Evolutionary conservation across 2,113 vertebrate species (phyloP).

Genomic region (Lamprotornis superbus): DNA sequence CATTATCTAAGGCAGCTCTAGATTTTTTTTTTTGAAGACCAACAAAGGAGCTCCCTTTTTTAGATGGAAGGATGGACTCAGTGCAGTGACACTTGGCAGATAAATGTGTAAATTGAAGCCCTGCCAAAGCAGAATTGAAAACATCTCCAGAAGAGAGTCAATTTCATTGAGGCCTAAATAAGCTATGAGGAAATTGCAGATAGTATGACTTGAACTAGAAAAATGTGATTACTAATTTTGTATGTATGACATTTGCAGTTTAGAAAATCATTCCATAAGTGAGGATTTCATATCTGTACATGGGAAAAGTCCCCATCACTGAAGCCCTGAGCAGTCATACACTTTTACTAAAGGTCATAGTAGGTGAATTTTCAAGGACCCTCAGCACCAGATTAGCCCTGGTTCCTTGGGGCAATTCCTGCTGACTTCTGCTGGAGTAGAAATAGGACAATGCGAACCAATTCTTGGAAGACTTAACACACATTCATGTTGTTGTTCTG

Average conservation of each 20-base stretch:
- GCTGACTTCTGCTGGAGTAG: neutral
- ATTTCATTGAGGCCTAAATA: neutral
- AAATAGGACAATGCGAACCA: neutral
- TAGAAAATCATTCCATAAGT: neutral
- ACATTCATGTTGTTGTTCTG: neutral
- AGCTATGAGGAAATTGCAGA: neutral
- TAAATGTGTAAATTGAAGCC: neutral
- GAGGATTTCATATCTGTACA: neutral
- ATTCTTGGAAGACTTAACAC: neutral
- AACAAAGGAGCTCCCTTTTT: neutral
- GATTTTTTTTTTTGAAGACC: neutral
- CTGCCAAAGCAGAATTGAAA: neutral
- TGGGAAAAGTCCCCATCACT: accelerated
- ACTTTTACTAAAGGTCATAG: neutral
- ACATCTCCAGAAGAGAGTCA: neutral
- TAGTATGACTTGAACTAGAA: neutral
- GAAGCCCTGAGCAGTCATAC: neutral
- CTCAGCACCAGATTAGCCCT: neutral
- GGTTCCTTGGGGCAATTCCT: neutral
- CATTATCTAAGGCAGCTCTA: neutral
- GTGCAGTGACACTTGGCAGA: neutral
- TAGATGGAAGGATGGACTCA: neutral
- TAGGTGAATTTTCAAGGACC: neutral
- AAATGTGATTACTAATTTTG: neutral
- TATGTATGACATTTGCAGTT: neutral